Evolutionary conservation across 2,888 invertebrate genomes (phyloP).

Genomic region (Thelaira solivaga): DNA sequence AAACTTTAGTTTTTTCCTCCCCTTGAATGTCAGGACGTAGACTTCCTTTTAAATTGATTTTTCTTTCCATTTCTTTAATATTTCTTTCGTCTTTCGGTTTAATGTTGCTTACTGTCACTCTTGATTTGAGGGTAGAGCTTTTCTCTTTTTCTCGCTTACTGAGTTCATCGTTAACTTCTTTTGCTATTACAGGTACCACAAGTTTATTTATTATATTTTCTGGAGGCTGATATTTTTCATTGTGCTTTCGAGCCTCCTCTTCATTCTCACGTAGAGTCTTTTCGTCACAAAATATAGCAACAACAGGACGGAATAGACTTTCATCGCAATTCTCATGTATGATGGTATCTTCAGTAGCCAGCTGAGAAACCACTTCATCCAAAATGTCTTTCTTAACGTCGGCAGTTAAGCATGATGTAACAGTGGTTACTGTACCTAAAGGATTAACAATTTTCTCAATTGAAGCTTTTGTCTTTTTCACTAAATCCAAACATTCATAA

Average conservation of each 20-base stretch:
- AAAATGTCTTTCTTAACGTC: constrained; percentile 72
- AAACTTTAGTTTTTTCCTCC: constrained; percentile 1
- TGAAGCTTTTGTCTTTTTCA: constrained; percentile 58
- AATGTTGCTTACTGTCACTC: not conserved
- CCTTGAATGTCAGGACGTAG: too few species aligned
- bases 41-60: not conserved
- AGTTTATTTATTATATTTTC: constrained; percentile 73
- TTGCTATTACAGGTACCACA: constrained; percentile 76
- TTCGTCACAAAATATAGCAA: constrained; percentile 77
- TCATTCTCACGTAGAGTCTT: constrained; percentile 69
- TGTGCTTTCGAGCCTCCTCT: constrained; percentile 63
- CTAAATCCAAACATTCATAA: constrained; percentile 64
- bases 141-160: constrained; percentile 69
- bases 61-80: constrained; percentile 26
- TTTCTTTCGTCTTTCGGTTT: constrained; percentile 26
- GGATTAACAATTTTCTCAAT: constrained; percentile 84
- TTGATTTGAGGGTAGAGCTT: constrained; percentile 16
- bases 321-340: constrained; percentile 83
- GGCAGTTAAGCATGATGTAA: constrained; percentile 72
- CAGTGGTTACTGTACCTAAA: constrained; percentile 82
- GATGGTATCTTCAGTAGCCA: constrained; percentile 73
- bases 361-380: constrained; percentile 72
- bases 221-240: constrained; percentile 68
- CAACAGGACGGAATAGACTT: constrained; percentile 83
- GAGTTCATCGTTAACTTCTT: constrained; percentile 72